Base-by-base conservation (phyloP, 2,113 vertebrate genomes). In the Seriola aureovittata region DNA sequence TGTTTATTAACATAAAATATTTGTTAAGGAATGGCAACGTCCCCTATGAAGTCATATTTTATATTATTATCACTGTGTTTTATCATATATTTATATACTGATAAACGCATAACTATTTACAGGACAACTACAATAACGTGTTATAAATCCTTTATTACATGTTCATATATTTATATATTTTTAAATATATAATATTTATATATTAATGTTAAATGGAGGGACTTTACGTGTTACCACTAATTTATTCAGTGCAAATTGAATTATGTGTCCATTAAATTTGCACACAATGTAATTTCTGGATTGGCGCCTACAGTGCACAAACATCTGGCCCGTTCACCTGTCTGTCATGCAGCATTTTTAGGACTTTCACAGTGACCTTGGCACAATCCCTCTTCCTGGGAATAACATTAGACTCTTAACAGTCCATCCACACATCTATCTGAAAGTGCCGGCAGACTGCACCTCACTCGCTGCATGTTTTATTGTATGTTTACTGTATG, bases 281-380 rank as follows among this genome's bases (percentile, higher is more conserved):
- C 52, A 85, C 38, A 9, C 3, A 32, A 25, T n/a, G 17, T 58
- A 8, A 48, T 64, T 59, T 68, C 55, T 76, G 48, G 59, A 73
- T 77, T 54, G 0, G 6, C 70, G 44, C n/a, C 34, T 64, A 38
- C 66, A 46, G 50, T 46, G 67, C 44, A 64, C 57, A 40, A 67
- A 78, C 81, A 79, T 84, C 80, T 72, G 78, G 67, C 59, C 48
- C 0, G 1, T 69, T 69, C 54, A 36, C 8, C 44, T 68, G 48
- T 65, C 44, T 68, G 48, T 65, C 50, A 21, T 14, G 69, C 69
- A 57, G 48, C 66, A 40, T 69, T 78, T 74, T 80, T 3, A 73
- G 44, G 66, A 79, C 71, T 63, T 75, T 80, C 50, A 74, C 55
- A 17, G n/a, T 80, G 63, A 87, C 83, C 75, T 87, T 68, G 1